Conservation (phyloP, 2,888 invertebrate species). For the Epinotia ramella region DNA sequence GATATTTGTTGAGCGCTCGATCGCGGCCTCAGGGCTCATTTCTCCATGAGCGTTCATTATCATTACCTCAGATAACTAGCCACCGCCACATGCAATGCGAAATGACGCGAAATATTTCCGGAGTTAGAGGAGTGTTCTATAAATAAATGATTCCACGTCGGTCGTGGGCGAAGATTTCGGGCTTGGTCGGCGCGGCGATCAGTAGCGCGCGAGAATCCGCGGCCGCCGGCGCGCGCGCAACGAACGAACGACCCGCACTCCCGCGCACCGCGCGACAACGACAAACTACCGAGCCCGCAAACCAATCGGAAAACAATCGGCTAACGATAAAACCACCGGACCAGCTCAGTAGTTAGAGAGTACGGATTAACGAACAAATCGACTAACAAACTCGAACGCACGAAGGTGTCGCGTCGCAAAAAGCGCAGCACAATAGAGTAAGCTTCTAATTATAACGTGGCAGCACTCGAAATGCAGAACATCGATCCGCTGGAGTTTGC, state of each 20-base stretch:
- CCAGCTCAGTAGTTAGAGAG: conserved; percentile 73
- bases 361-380: conserved; percentile 83
- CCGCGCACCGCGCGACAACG: conserved; percentile 70
- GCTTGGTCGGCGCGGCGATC: conserved; percentile 69
- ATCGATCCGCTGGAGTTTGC: conserved; percentile 95
- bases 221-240: conserved; percentile 84
- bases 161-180: conserved; percentile 83
- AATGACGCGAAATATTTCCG: conserved; percentile 86
- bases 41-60: conserved; percentile 58
- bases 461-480: conserved; percentile 78
- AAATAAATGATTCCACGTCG: conserved; percentile 82
- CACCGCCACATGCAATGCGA: conserved; percentile 76
- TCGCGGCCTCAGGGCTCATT: conserved; percentile 22
- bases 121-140: conserved; percentile 84
- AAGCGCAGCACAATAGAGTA: conserved; percentile 85
- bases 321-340: conserved; percentile 58
- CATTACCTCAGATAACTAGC: conserved; percentile 76
- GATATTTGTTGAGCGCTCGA: not conserved
- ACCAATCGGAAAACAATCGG: conserved; percentile 48
- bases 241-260: conserved; percentile 86
- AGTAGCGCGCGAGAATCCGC: conserved; percentile 84
- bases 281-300: conserved; percentile 69
- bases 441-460: conserved; percentile 84
- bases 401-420: conserved; percentile 84
- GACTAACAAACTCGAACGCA: conserved; percentile 83